Conservation (phyloP, 2,797 vertebrate species). For the Scyliorhinus canicula region DNA sequence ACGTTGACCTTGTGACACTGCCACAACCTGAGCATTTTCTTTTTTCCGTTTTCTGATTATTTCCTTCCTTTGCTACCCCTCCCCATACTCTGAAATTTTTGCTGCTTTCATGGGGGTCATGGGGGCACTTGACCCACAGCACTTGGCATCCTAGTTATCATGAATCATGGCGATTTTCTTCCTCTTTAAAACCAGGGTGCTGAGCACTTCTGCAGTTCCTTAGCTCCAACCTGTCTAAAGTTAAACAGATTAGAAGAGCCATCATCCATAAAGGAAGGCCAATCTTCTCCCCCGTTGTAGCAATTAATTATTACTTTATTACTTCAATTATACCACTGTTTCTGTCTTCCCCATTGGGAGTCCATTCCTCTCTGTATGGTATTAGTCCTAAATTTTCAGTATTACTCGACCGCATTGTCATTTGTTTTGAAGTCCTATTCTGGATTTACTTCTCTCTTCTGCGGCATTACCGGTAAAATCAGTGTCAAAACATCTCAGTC, state of each 20-base stretch:
- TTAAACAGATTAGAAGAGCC: background rate
- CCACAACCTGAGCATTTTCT: background rate
- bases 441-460: background rate
- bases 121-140: no score
- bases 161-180: background rate
- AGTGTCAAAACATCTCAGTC: background rate
- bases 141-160: background rate
- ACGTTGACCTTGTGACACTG: background rate
- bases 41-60: background rate
- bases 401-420: background rate
- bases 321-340: background rate
- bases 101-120: background rate
- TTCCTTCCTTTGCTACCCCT: background rate
- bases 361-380: background rate
- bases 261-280: background rate
- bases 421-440: background rate
- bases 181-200: background rate
- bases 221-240: background rate
- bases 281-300: background rate
- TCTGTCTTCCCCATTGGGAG: background rate
- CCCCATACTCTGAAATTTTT: background rate
- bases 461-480: background rate
- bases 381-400: background rate
- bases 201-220: background rate
- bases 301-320: conserved; percentile 20